Base-by-base conservation (phyloP, 2,113 vertebrate species). In the Spizaetus ornatus region DNA sequence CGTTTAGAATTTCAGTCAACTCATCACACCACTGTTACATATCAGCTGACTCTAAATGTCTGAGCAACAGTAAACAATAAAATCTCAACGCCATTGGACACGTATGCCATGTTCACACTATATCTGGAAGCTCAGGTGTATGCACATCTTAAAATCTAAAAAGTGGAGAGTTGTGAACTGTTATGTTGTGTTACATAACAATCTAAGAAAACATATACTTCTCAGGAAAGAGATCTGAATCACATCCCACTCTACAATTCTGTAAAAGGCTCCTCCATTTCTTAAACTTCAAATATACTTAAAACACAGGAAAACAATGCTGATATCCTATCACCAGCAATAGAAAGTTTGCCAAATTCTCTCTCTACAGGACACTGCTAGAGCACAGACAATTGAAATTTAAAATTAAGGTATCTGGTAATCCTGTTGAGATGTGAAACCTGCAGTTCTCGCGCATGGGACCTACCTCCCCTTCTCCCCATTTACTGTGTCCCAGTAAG, bases 101-200 rank as follows among this genome's bases (percentile, higher is more conserved):
- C 0, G 0, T 10, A 16, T 15, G 27, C 22, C 52, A 29, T 1
- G 0, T 2, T 43, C 55, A 45, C 17, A 19, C 21, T 10, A 0
- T 1, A 72, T 6, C 34, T 65, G 36, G 48, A 84, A 47, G 40
- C 34, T 56, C 13, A 8, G 8, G 11, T 14, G 43, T 8, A 20
- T 5, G n/a, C 40, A 43, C 8, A 31, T n/a, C 50, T 61, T 22
- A 9, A 87, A 83, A 56, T 11, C n/a, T 36, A 20, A 36, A 4
- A 74, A 50, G 42, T 8, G 15, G 11, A 82, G 23, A 50, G 14
- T 27, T 36, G 36, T 43, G 32, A 67, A 56, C 32, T 56, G 16
- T 6, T 43, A 26, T 26, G 4, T 19, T 36, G 29, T 11, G 17
- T 79, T 55, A 66, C 10, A 22, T 6, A 42, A 48, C 6, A 26